Base-by-base conservation (phyloP, 2,797 vertebrate genomes). In the Labroides dimidiatus region DNA sequence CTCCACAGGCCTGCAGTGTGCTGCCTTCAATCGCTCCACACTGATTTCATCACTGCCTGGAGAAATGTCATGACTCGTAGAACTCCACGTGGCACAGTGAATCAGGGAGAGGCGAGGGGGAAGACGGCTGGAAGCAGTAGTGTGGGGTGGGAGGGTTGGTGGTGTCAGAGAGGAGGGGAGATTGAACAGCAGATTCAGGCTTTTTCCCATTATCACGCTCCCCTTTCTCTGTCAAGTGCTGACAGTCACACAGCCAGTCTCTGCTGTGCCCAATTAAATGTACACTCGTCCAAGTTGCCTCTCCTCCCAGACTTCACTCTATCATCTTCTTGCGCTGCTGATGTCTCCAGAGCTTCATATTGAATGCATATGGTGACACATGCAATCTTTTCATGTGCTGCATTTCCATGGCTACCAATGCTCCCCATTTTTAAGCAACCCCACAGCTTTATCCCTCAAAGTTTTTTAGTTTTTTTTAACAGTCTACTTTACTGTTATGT, bases 21-120 rank as follows among this genome's bases (percentile, higher is more conserved):
- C 80, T 85, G 88, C 72, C 69, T 84, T 81, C 75, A 87, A 67
- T 89, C 84, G 85, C 80, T 82, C 80, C 45, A 68, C 78, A 77
- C 78, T 79, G 86, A 88, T 91, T 93, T 93, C 92, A 93, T 92
- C 93, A 92, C 87, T 45, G 88, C 89, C 78, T 90, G 86, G 87
- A 93, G 92, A 93, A 93, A 93, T 94, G 92, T 88, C 89, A 93
- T 90, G 89, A 93, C 91, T 94, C 78, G 88, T 84, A 90, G 86
- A 90, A 65, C 87, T 87, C 86, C 92, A 93, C 91, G 87, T 93
- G 92, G 91, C 88, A 74, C 80, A 78, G 69, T 81, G 85, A 81
- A 81, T 75, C 73, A 33, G 48, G 63, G 66, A 70, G 64, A 76
- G 50, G 59, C 49, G 72, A 76, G 75, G 73, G 56, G 80, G 81